phyloP scores from a whole-genome alignment of 2,888 invertebrate species.

The Caenorhabditis doughertyi region DNA sequence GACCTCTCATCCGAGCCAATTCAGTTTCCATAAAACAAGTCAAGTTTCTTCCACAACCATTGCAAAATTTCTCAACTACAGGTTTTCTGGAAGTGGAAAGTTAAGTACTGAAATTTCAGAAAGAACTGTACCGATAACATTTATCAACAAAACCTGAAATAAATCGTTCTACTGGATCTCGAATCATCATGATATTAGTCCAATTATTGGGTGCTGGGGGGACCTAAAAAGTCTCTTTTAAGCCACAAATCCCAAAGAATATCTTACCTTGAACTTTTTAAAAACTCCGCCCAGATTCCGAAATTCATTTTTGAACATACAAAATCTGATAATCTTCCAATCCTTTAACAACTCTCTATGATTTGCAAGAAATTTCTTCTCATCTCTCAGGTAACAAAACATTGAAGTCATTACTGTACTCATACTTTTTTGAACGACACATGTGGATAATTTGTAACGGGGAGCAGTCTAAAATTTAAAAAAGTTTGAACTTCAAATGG shows the following conservation, averaged over 20 bases:
- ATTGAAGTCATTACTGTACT: slow-evolving; percentile 72
- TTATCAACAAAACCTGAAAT: slow-evolving; percentile 74
- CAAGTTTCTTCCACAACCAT: slow-evolving; percentile 69
- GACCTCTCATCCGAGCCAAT: slow-evolving; percentile 56
- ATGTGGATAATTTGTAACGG: slow-evolving; percentile 63
- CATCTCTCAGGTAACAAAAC: slow-evolving; percentile 69
- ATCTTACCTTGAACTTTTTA: slow-evolving; percentile 54
- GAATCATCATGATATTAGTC: slow-evolving; percentile 68
- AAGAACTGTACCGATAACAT: slow-evolving; percentile 59
- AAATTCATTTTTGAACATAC: slow-evolving; percentile 58
- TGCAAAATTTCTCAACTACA: slow-evolving; percentile 58
- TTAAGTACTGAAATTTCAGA: no score
- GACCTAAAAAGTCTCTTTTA: neutral
- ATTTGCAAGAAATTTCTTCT: slow-evolving; percentile 59
- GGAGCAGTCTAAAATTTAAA: slow-evolving; percentile 49
- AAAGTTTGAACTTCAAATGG: neutral
- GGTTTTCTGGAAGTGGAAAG: slow-evolving; percentile 36
- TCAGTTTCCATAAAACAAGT: slow-evolving; percentile 74
- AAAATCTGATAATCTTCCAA: slow-evolving; percentile 62
- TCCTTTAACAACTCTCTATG: slow-evolving; percentile 64
- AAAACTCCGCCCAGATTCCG: slow-evolving; percentile 42
- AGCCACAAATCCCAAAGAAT: neutral
- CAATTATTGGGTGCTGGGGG: slow-evolving; percentile 32
- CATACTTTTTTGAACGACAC: slow-evolving; percentile 75
- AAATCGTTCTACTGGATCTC: slow-evolving; percentile 74